Percentiles rank a stretch among this genome's conserved stretches.
These are phyloP conservation scores for Apantesis nais DNA, from an alignment of 2,888 invertebrate species.

Conservation along the genomic window DNA sequence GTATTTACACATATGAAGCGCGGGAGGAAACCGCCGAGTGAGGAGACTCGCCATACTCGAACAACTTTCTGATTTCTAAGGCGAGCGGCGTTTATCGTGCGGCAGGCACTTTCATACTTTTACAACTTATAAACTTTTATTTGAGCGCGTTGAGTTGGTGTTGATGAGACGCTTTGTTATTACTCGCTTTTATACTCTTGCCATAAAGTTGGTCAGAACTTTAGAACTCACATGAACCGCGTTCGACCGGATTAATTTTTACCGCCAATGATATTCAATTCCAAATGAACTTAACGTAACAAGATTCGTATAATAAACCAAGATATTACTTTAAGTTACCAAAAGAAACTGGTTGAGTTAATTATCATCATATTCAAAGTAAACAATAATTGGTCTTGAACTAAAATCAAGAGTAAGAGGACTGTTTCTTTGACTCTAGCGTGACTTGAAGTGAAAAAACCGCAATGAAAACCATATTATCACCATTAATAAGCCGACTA, in stretches of 20 bases:
- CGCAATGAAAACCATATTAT: too few relatives aligned
- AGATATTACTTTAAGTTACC: too few relatives aligned
- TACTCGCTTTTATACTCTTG: constrained; percentile 38
- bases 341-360: too few relatives aligned
- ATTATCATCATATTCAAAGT: too few relatives aligned
- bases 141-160: constrained; percentile 55
- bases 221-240: constrained; percentile 22
- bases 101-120: constrained; percentile 50
- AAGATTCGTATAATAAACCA: too few relatives aligned
- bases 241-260: constrained; percentile 19
- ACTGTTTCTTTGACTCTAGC: too few relatives aligned
- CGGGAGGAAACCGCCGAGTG: constrained; percentile 10
- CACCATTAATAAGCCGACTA: too few relatives aligned
- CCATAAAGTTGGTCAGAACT: constrained; percentile 42
- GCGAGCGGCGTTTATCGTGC: constrained; percentile 19
- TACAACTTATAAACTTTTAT: constrained; percentile 68
- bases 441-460: too few relatives aligned
- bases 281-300: not conserved
- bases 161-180: constrained; percentile 63
- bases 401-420: too few relatives aligned
- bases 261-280: not conserved
- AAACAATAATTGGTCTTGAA: too few relatives aligned
- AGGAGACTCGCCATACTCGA: constrained; percentile 17
- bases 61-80: constrained; percentile 30
- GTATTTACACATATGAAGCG: constrained; percentile 1